Conservation (phyloP, 2,797 vertebrate species). For the Gymnodraco acuticeps region DNA sequence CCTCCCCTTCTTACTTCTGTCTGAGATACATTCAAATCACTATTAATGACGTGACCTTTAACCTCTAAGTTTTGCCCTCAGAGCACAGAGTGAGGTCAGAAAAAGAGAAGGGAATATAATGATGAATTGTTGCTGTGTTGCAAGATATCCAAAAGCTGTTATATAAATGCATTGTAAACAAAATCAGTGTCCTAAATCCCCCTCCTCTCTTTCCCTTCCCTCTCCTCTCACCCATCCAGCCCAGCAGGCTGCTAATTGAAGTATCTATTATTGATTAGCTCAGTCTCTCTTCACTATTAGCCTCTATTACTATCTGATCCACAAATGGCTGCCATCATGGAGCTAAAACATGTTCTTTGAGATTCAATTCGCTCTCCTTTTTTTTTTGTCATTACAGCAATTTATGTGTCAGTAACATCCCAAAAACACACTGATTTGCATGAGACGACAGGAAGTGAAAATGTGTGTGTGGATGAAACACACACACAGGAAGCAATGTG, state of each 20-base stretch:
- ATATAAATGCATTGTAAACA: too few relatives aligned
- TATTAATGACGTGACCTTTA: slow-evolving; percentile 44
- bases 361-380: not conserved
- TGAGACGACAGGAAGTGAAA: slow-evolving; percentile 2
- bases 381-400: not conserved
- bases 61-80: slow-evolving; percentile 4
- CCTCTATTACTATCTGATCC: slow-evolving; percentile 42
- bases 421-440: not conserved
- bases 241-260: slow-evolving; percentile 49
- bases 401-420: not conserved
- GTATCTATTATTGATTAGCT: slow-evolving; percentile 61
- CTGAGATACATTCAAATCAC: slow-evolving; percentile 20
- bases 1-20: slow-evolving; percentile 11
- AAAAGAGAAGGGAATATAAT: not conserved
- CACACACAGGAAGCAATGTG: slow-evolving; percentile 4
- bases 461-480: not conserved
- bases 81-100: not conserved
- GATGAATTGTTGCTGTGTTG: slow-evolving; percentile 8
- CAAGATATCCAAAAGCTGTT: slow-evolving; percentile 13
- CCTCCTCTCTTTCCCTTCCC: slow-evolving; percentile 1
- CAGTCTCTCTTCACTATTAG: slow-evolving; percentile 49
- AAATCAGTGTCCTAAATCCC: not conserved
- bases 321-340: slow-evolving; percentile 21
- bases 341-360: slow-evolving; percentile 11
- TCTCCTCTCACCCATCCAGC: slow-evolving; percentile 1